Percentiles rank a stretch among this genome's conserved stretches.
Conservation (phyloP, 1,140 invertebrate species). For the Brachionus calyciflorus region DNA sequence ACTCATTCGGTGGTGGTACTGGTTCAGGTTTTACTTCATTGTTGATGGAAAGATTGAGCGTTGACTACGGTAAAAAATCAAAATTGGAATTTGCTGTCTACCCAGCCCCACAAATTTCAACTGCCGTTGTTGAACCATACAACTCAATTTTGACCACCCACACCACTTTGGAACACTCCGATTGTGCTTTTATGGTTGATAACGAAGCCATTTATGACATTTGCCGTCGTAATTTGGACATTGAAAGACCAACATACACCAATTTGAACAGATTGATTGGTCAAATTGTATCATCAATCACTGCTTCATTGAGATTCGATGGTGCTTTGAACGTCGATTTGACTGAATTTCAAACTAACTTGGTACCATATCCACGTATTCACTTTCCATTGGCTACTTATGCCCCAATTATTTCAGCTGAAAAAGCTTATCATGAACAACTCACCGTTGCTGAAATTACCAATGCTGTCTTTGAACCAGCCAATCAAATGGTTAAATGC, state of each 20-base stretch:
- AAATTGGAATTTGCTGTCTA: constrained; percentile 54
- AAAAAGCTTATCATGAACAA: constrained; percentile 61
- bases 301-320: constrained; percentile 71
- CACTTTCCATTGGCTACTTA: constrained; percentile 59
- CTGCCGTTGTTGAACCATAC: constrained; percentile 62
- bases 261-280: constrained; percentile 76
- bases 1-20: constrained; percentile 67
- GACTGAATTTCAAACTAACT: constrained; percentile 73
- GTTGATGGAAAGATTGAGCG: constrained; percentile 82
- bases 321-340: constrained; percentile 77
- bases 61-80: constrained; percentile 64
- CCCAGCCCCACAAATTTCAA: constrained; percentile 59
- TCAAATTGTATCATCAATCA: constrained; percentile 69
- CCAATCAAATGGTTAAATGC: constrained; percentile 71
- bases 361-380: constrained; percentile 60
- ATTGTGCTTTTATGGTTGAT: constrained; percentile 70
- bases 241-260: constrained; percentile 74
- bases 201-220: constrained; percentile 84
- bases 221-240: constrained; percentile 69
- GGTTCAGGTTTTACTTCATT: constrained; percentile 83
- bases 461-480: constrained; percentile 66
- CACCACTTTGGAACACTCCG: constrained; percentile 57
- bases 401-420: constrained; percentile 54
- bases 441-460: constrained; percentile 63
- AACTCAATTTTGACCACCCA: constrained; percentile 61